A percentile compares a stretch with the other conserved stretches of the same genome.
These are phyloP conservation scores for Notamacropus eugenii DNA, from an alignment of 2,797 vertebrate species.

Conservation along the genomic window DNA sequence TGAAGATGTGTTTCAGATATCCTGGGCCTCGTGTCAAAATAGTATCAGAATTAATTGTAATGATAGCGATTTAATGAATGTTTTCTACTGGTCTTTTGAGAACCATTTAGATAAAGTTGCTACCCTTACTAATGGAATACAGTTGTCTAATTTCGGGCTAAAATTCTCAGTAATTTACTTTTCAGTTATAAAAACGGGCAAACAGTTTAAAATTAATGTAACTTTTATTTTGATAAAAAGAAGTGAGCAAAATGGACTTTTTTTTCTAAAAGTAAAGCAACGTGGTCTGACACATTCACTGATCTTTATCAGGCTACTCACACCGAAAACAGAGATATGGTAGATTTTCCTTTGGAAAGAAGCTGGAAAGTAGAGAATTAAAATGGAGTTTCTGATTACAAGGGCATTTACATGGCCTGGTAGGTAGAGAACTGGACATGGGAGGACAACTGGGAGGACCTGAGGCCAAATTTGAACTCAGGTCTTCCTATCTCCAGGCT, in stretches of 20 bases:
- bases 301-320: background rate
- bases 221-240: background rate
- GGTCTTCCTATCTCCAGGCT: background rate
- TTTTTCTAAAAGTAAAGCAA: slow-evolving; percentile 37
- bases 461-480: background rate
- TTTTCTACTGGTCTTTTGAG: slow-evolving; percentile 52
- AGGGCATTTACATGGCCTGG: background rate
- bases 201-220: slow-evolving; percentile 57
- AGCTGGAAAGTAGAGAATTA: slow-evolving; percentile 23
- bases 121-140: slow-evolving; percentile 20
- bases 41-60: slow-evolving; percentile 67
- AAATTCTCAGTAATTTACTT: slow-evolving; percentile 54
- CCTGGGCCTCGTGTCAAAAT: slow-evolving; percentile 47
- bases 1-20: slow-evolving; percentile 30
- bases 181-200: slow-evolving; percentile 48
- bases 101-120: slow-evolving; percentile 15
- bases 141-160: slow-evolving; percentile 45
- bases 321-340: rapidly evolving
- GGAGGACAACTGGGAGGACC: background rate
- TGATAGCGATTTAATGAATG: slow-evolving; percentile 52
- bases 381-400: background rate
- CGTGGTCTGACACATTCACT: background rate
- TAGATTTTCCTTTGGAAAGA: slow-evolving; percentile 42
- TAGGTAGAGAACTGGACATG: background rate
- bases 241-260: slow-evolving; percentile 38